phyloP scores from a whole-genome alignment of 1,140 invertebrate genomes.

The Pogonomyrmex barbatus region DNA sequence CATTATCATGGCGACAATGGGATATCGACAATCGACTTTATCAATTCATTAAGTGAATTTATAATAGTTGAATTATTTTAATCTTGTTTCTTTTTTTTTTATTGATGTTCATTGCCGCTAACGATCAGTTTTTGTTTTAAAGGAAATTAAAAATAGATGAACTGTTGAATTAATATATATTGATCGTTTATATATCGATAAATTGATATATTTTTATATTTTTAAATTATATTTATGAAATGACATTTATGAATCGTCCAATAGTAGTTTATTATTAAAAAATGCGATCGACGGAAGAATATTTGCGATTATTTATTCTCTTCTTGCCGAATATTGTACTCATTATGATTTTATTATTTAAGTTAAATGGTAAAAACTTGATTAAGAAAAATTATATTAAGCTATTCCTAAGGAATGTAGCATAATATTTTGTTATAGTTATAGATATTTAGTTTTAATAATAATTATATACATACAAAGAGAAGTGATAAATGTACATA shows the following conservation, averaged over 20 bases:
- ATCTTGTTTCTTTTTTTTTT: neutral
- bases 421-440: conserved; percentile 75
- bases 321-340: conserved; percentile 40
- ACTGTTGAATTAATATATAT: neutral
- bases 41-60: neutral
- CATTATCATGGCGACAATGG: conserved; percentile 9
- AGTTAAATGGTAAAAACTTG: neutral
- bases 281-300: conserved; percentile 33
- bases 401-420: conserved; percentile 66
- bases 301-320: conserved; percentile 67
- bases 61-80: conserved; percentile 14
- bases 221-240: neutral
- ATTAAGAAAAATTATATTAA: conserved; percentile 65
- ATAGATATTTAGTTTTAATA: conserved; percentile 68
- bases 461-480: neutral
- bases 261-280: neutral
- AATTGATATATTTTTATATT: neutral
- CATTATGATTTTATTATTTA: conserved; percentile 68
- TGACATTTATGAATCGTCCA: conserved; percentile 8
- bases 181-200: neutral
- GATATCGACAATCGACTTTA: conserved; percentile 9
- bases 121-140: neutral
- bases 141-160: neutral
- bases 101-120: neutral
- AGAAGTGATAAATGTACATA: conserved; percentile 74